Percentiles rank a stretch among this genome's conserved stretches.
Conservation (phyloP, 2,113 vertebrate species). For the Aspiorhynchus laticeps region DNA sequence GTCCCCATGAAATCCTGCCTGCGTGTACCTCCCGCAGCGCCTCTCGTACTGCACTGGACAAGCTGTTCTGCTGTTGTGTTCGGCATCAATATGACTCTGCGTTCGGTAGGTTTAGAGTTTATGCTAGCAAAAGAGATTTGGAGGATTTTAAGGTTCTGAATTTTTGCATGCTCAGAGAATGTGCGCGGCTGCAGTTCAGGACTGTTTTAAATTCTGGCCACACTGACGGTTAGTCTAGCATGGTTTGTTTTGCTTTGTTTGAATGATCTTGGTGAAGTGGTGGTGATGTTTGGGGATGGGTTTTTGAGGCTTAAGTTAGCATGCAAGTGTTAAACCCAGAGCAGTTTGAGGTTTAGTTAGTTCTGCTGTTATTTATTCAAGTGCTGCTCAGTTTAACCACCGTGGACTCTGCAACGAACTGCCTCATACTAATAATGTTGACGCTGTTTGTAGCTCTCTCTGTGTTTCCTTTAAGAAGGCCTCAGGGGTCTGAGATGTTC, state of each 20-base stretch:
- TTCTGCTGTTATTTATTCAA: not conserved
- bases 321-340: not conserved
- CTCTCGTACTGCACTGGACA: conserved; percentile 10
- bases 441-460: not conserved
- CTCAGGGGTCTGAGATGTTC: conserved; percentile 22
- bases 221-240: not conserved
- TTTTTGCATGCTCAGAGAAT: conserved; percentile 19
- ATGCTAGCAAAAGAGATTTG: conserved; percentile 11
- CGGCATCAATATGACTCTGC: not conserved
- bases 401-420: not conserved
- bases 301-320: not conserved
- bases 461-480: conserved; percentile 30
- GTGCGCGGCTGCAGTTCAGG: not conserved
- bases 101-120: conserved; percentile 3
- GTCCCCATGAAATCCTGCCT: conserved; percentile 3
- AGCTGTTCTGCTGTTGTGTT: conserved; percentile 12
- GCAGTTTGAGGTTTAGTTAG: not conserved
- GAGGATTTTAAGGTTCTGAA: conserved; percentile 26
- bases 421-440: not conserved
- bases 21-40: conserved; percentile 17
- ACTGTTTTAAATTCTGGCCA: not conserved
- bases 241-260: not conserved
- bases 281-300: not conserved
- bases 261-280: not conserved
- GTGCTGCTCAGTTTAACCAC: not conserved